A percentile compares a stretch with the other conserved stretches of the same genome.
Conservation (phyloP, 2,113 vertebrate species). For the Corythornis vintsioides region DNA sequence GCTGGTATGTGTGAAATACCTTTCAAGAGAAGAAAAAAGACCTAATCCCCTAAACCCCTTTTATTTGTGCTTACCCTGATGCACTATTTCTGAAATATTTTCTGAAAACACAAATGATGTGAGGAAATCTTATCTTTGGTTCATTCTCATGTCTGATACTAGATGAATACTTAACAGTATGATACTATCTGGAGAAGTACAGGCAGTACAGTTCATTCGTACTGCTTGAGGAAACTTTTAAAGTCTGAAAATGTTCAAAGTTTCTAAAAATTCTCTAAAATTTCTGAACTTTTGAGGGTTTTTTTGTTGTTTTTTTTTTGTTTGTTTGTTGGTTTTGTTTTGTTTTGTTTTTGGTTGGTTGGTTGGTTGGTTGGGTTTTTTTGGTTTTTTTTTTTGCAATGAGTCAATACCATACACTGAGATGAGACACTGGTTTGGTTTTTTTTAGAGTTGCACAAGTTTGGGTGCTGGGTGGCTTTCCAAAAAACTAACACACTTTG, state of each 20-base stretch:
- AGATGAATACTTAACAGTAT: rapidly evolving
- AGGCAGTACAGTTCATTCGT: neutral
- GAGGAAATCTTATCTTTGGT: neutral
- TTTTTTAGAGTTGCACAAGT: too few species aligned
- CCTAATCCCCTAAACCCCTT: neutral
- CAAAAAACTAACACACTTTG: too few species aligned
- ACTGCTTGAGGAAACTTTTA: neutral
- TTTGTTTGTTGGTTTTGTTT: too few species aligned
- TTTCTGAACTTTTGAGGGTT: neutral
- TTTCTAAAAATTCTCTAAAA: neutral
- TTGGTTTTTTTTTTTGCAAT: neutral
- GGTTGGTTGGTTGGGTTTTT: too few species aligned
- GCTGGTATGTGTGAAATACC: neutral
- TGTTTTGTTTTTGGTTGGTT: too few species aligned
- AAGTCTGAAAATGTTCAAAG: neutral
- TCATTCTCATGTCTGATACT: neutral
- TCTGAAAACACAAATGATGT: neutral
- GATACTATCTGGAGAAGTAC: neutral
- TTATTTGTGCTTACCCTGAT: neutral
- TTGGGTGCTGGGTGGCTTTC: too few species aligned
- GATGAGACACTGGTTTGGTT: too few species aligned
- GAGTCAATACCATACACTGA: too few species aligned
- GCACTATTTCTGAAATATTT: neutral
- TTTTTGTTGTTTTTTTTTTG: too few species aligned
- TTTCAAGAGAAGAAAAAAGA: neutral